Base-by-base conservation (phyloP, 2,888 invertebrate genomes). In the Pachliopta kotzebuea region DNA sequence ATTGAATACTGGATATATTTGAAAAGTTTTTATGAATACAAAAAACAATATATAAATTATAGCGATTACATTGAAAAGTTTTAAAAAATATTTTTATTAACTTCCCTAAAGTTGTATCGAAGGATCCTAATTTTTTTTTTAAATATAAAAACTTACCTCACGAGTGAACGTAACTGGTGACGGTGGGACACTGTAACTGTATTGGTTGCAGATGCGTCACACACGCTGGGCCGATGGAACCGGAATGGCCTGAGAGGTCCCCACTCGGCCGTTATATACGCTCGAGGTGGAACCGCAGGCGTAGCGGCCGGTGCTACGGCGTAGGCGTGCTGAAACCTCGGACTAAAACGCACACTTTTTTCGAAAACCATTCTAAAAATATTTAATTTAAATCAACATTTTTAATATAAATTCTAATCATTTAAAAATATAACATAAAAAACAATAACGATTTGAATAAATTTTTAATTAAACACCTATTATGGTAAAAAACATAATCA, bases 241-340 rank as follows among this genome's bases (percentile, higher is more conserved):
- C 78, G 77, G 83, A 90, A 85, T 90, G 90, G 80, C 73, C 71
- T 73, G 71, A 69, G 70, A 72, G 70, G 72, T 70, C 72, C 70
- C 71, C 67, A 69, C 70, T 67, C 68, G 69, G 73, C 71, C 75
- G 74, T 84, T 88, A 78, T 88, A 88, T 88, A 86, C 74, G 72
- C 70, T 65, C 63, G 68, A 68, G 68, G 71, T 67, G 70, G 71
- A 69, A 66, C 67, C 61, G 68, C 67, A 71, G 74, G 74, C 77
- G 77, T 80, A 81, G 78, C 78, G 84, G 82, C 80, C 84, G 86
- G 84, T 80, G 78, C 81, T 83, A 74, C 67, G 64, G 72, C 86
- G 90, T 90, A 85, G 90, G 90, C 90, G 89, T 86, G 85, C 86
- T 88, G 87, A 85, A 88, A 85, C 79, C 63, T 59, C 68, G 56